Evolutionary conservation across 2,797 vertebrate genomes (phyloP).

Genomic region (Protonibea diacanthus): DNA sequence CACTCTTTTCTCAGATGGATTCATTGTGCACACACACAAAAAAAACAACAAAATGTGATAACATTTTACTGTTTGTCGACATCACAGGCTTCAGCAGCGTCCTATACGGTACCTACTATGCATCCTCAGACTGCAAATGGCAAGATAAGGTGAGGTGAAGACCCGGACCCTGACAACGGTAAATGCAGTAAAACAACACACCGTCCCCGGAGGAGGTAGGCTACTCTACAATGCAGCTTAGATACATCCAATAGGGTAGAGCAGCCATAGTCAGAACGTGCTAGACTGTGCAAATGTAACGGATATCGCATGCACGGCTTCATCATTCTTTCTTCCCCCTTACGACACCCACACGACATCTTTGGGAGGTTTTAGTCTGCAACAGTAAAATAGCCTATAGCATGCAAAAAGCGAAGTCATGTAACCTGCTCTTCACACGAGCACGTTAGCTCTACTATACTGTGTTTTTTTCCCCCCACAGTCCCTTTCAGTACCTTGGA

Average conservation of each 20-base stretch:
- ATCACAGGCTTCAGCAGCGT: slow-evolving; percentile 25
- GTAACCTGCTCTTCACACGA: slow-evolving; percentile 61
- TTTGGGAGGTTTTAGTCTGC: slow-evolving; percentile 65
- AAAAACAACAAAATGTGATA: slow-evolving; percentile 22
- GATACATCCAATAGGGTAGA: slow-evolving; percentile 52
- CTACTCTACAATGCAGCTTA: slow-evolving; percentile 68
- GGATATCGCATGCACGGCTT: slow-evolving; percentile 48
- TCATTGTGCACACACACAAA: slow-evolving; percentile 17
- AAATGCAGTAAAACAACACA: slow-evolving; percentile 68
- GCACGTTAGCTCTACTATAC: slow-evolving; percentile 49
- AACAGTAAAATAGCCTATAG: slow-evolving; percentile 63
- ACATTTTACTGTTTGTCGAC: slow-evolving; percentile 52
- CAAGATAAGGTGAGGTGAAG: slow-evolving; percentile 53
- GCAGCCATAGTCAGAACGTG: slow-evolving; percentile 56
- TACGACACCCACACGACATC: slow-evolving; percentile 69
- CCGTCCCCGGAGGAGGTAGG: slow-evolving; percentile 61
- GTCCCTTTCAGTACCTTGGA: slow-evolving; percentile 74
- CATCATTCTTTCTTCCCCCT: slow-evolving; percentile 39
- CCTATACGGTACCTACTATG: slow-evolving; percentile 11
- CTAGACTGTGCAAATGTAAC: slow-evolving; percentile 53
- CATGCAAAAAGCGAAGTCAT: slow-evolving; percentile 75
- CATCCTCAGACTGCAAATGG: slow-evolving; percentile 30
- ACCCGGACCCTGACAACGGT: slow-evolving; percentile 54
- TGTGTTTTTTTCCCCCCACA: slow-evolving; percentile 37
- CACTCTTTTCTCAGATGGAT: slow-evolving; percentile 20